phyloP scores from a whole-genome alignment of 1,140 invertebrate species.

The Papilio polyxenes region DNA sequence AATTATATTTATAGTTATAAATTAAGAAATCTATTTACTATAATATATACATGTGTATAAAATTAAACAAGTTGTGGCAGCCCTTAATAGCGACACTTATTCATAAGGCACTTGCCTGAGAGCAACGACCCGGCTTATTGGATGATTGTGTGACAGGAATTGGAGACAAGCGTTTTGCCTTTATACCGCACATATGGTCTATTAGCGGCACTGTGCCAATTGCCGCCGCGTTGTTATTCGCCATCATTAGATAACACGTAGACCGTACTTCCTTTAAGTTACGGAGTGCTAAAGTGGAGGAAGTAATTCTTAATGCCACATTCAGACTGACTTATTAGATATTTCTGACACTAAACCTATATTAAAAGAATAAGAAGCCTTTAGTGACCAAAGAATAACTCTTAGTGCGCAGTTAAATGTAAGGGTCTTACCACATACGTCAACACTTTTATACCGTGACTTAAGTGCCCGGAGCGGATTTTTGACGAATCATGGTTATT shows the following conservation, averaged over 20 bases:
- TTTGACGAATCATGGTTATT: too few species aligned
- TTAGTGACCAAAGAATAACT: too few species aligned
- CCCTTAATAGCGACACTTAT: constrained; percentile 35
- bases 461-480: too few species aligned
- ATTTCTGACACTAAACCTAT: too few species aligned
- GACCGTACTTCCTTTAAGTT: background rate
- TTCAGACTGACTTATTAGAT: too few species aligned
- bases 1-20: too few species aligned
- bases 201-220: constrained; percentile 16
- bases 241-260: background rate
- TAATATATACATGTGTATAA: too few species aligned
- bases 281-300: background rate
- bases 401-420: too few species aligned
- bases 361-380: too few species aligned
- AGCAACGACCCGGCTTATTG: constrained; percentile 38
- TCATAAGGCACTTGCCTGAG: constrained; percentile 36
- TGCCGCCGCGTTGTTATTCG: constrained; percentile 7
- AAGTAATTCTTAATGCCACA: background rate
- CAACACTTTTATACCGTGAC: too few species aligned
- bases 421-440: too few species aligned
- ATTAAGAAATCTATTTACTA: too few species aligned
- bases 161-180: constrained; percentile 39
- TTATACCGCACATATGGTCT: constrained; percentile 25
- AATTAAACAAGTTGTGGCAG: background rate
- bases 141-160: constrained; percentile 39